Conservation (phyloP, 2,113 vertebrate species). For the Cyphomyrus plagiostoma region DNA sequence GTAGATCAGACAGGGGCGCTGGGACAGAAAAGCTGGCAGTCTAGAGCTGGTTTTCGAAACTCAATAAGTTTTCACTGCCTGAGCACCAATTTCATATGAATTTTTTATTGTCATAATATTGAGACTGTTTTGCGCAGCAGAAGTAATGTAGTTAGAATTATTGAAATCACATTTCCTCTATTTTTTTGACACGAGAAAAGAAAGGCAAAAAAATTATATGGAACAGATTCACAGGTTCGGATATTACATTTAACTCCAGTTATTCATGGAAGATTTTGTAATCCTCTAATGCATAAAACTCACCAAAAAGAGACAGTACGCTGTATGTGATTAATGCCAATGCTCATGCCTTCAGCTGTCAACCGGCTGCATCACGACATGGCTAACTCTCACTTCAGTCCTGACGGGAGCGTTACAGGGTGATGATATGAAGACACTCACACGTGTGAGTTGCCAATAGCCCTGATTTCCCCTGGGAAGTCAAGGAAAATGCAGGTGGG, state of each 20-base stretch:
- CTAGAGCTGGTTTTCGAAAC: neutral
- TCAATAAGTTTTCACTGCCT: neutral
- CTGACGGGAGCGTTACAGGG: neutral
- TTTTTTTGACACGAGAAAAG: neutral
- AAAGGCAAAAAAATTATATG: neutral
- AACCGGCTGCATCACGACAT: neutral
- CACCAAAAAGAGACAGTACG: neutral
- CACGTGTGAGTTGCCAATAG: neutral
- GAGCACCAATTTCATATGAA: neutral
- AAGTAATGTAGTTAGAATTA: neutral
- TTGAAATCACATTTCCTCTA: neutral
- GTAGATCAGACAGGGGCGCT: neutral
- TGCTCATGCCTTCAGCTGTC: neutral
- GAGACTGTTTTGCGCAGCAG: neutral
- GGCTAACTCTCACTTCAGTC: neutral
- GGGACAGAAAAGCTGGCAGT: neutral
- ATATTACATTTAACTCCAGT: neutral
- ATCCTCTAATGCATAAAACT: neutral
- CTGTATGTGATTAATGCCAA: neutral
- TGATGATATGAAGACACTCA: neutral
- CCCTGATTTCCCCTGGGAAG: neutral
- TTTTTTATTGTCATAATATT: neutral
- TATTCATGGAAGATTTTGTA: neutral
- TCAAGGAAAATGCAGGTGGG: neutral
- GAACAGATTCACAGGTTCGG: neutral